A percentile compares a stretch with the other conserved stretches of the same genome.
phyloP scores from a whole-genome alignment of 2,113 vertebrate genomes.

The Perccottus glenii region DNA sequence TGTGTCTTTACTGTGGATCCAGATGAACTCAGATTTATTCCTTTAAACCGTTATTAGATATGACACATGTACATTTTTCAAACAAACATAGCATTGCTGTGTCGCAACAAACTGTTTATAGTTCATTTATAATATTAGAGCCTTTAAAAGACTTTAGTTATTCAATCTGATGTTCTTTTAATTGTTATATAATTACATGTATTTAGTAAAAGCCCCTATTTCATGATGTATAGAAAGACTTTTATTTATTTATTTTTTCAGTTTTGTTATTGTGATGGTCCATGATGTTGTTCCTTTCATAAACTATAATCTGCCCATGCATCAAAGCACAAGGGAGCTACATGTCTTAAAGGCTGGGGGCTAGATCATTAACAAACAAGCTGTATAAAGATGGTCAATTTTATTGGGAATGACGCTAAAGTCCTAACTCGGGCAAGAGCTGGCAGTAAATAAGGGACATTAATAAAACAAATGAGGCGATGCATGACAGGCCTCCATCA shows the following conservation, averaged over 20 bases:
- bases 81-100: conserved; percentile 51
- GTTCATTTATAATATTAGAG: no score
- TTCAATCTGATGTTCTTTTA: no score
- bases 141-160: no score
- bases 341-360: neutral
- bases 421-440: neutral
- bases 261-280: conserved; percentile 9
- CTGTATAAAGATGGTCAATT: conserved; percentile 20
- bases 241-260: conserved; percentile 8
- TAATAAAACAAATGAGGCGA: conserved; percentile 3
- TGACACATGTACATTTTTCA: conserved; percentile 18
- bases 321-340: conserved; percentile 19
- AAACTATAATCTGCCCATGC: conserved; percentile 19
- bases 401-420: conserved; percentile 13
- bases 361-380: conserved; percentile 8
- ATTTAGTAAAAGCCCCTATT: no score
- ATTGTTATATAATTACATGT: no score
- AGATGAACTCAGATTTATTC: conserved; percentile 41
- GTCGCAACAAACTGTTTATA: conserved; percentile 53
- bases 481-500: conserved; percentile 4
- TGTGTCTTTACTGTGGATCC: neutral
- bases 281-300: conserved; percentile 22
- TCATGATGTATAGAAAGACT: no score
- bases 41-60: conserved; percentile 16
- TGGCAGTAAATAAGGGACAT: neutral